Conservation (phyloP, 2,113 vertebrate genomes). For the Cyanoramphus novaezelandiae region DNA sequence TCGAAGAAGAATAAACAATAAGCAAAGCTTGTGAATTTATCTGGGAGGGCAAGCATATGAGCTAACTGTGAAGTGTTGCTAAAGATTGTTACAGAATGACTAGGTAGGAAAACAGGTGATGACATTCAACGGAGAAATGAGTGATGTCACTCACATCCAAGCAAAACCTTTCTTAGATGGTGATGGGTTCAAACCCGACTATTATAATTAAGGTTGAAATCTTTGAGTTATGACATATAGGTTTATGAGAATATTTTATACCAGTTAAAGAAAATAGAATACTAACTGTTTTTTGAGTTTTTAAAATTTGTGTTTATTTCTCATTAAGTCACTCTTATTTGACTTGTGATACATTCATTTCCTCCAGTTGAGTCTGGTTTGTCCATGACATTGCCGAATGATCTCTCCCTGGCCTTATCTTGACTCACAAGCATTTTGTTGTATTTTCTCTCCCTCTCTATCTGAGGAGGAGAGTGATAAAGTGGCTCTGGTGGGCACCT, state of each 20-base stretch:
- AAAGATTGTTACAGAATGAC: neutral
- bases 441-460: neutral
- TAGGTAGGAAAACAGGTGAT: neutral
- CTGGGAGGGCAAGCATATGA: neutral
- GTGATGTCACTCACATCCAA: neutral
- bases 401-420: neutral
- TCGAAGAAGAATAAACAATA: neutral
- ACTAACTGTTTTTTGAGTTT: neutral
- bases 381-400: accelerated
- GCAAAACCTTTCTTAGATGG: neutral
- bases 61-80: neutral
- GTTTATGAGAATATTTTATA: neutral
- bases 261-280: neutral
- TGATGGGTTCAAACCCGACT: neutral
- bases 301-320: neutral
- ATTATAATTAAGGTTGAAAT: accelerated
- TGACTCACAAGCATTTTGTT: accelerated
- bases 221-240: neutral
- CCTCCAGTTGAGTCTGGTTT: accelerated
- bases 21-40: neutral
- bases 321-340: neutral
- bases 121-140: neutral
- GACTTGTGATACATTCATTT: neutral
- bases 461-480: neutral
- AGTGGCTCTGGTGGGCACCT: accelerated